Evolutionary conservation across 64 coral and sea anemone genomes (phyloP).

Genomic region (Dendrophyllia cribrosa): DNA sequence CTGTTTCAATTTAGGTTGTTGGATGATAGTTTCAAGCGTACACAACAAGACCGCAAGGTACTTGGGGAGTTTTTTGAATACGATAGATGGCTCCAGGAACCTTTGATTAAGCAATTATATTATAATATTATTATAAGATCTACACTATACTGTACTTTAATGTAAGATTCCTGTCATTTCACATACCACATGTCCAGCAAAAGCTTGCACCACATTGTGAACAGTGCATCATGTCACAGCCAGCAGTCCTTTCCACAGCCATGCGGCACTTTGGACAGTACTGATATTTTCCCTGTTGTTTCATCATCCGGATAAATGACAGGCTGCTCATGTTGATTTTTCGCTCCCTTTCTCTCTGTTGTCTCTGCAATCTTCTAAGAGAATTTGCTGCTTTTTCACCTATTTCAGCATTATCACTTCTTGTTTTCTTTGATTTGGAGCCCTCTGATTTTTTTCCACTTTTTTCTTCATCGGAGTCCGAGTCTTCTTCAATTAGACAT

Average conservation of each 20-base stretch:
- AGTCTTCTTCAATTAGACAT: slow-evolving; percentile 60
- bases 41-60: too few species aligned
- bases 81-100: too few species aligned
- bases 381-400: not conserved
- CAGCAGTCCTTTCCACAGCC: slow-evolving; percentile 83
- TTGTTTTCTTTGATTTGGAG: slow-evolving; percentile 7
- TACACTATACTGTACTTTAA: not conserved
- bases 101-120: too few species aligned
- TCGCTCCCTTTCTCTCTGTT: slow-evolving; percentile 18
- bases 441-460: slow-evolving; percentile 40
- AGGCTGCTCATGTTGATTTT: slow-evolving; percentile 45
- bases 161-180: not conserved
- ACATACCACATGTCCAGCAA: slow-evolving; percentile 97
- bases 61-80: too few species aligned
- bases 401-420: not conserved
- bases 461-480: slow-evolving; percentile 10
- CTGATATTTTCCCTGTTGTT: slow-evolving; percentile 73
- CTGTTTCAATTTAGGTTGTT: too few species aligned
- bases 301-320: slow-evolving; percentile 81
- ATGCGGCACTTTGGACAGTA: slow-evolving; percentile 85
- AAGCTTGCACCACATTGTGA: slow-evolving; percentile 81
- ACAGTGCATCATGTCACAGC: slow-evolving; percentile 96
- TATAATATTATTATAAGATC: too few species aligned
- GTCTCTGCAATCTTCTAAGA: not conserved
- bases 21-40: too few species aligned